Evolutionary conservation across 2,113 vertebrate species (phyloP).

Genomic region (Pseudolaguvia tuberculata): DNA sequence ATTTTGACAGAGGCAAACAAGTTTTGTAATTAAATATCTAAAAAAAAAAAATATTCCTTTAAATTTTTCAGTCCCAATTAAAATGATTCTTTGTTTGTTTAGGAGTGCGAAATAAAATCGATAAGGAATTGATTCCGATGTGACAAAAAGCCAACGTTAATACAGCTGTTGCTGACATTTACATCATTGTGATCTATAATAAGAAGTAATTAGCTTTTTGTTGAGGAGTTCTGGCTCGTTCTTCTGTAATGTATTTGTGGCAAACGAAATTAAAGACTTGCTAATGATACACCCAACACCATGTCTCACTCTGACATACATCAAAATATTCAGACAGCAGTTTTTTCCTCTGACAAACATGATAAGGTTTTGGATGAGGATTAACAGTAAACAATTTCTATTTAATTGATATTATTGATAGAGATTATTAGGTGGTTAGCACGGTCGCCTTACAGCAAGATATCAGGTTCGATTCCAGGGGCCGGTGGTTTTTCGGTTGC

Average conservation of each 20-base stretch:
- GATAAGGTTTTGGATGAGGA: neutral
- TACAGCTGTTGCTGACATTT: neutral
- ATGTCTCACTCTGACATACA: too few species aligned
- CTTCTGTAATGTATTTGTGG: neutral
- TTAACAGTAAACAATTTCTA: neutral
- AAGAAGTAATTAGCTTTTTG: neutral
- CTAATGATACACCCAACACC: too few species aligned
- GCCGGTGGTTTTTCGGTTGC: too few species aligned
- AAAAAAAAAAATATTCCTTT: neutral
- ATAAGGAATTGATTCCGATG: neutral
- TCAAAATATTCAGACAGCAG: neutral
- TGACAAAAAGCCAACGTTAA: neutral
- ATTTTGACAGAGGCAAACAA: neutral
- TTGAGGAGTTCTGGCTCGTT: neutral
- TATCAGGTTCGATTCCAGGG: too few species aligned
- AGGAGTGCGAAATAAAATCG: neutral
- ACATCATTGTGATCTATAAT: neutral
- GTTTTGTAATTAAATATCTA: neutral
- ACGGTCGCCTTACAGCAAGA: too few species aligned
- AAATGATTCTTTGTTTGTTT: too few species aligned
- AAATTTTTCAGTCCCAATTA: too few species aligned
- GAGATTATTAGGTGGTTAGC: too few species aligned
- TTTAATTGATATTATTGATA: too few species aligned
- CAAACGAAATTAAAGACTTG: neutral
- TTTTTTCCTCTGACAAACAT: neutral